Base-by-base conservation (phyloP, 1,140 invertebrate species). In the Drosophila nebulosa region DNA sequence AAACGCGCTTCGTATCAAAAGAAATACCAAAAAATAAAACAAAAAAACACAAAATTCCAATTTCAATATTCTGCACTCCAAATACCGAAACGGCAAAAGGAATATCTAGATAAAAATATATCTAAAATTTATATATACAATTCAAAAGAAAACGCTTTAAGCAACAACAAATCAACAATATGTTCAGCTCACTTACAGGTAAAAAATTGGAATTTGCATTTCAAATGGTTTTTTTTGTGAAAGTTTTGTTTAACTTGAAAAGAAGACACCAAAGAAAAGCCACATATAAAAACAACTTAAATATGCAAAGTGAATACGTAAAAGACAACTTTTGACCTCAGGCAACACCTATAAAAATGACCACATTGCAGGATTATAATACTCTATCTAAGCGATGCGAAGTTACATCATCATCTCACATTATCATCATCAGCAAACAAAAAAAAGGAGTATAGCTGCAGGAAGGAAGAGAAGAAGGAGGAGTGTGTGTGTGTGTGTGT, bases 121-220 rank as follows among this genome's bases (percentile, higher is more conserved):
- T 61, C 79, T 72, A 61, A 32, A 52, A 51, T 61, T 56, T 3
- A 67, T 64, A 32, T 18, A 56, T 50, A 36, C 27, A 10, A 46
- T 63, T 26, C 53, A 21, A 32, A 59, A 50, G 16, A 35, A 16
- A 35, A 46, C n/a, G 27, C 32, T 55, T 58, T 10, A 70, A 77
- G 22, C 51, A 65, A 74, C 79, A 46, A 30, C 74, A 70, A 72
- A 74, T 53, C 32, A 35, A 59, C 75, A 88, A 78, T 56, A 89
- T 90, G 86, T 90, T 90, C 70, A 90, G 81, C 76, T 90, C 86
- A 56, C 61, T 90, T 58, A 83, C 86, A 90, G 86, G 86, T 90
- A 90, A 90, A 71, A 42, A 32, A 32, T 32, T 46, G 39, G 39
- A 46, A 46, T 46, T 46, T 36, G 46, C 36, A 59, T 27, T 52